phyloP scores from a whole-genome alignment of 2,888 invertebrate genomes.

The Harmothoe impar region DNA sequence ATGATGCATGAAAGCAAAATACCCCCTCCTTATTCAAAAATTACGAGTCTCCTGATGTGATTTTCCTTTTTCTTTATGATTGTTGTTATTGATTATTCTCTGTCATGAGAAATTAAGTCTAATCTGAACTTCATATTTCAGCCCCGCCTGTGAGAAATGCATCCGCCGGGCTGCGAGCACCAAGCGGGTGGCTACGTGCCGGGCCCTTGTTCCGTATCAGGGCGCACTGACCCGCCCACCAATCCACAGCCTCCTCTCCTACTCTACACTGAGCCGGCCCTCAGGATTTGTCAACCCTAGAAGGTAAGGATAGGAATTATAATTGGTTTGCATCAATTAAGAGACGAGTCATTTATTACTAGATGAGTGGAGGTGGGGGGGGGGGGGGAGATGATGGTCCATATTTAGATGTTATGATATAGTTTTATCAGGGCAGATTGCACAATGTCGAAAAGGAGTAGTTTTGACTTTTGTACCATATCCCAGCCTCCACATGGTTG shows the following conservation, averaged over 20 bases:
- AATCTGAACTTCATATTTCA: neutral
- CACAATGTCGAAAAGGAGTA: too few species aligned
- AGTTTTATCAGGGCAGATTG: too few species aligned
- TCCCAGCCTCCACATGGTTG: too few species aligned
- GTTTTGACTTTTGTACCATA: too few species aligned
- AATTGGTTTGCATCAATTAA: neutral
- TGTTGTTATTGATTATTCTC: neutral
- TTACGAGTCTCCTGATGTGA: too few species aligned
- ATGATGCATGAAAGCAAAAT: too few species aligned
- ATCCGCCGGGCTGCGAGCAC: neutral
- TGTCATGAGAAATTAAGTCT: neutral
- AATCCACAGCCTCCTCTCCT: neutral
- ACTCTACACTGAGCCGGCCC: constrained; percentile 17
- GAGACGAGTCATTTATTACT: too few species aligned
- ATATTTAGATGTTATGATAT: too few species aligned
- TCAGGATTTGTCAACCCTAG: neutral
- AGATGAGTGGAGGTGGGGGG: too few species aligned
- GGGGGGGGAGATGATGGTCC: too few species aligned
- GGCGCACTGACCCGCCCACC: neutral
- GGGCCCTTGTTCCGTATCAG: neutral
- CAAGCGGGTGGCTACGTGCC: neutral
- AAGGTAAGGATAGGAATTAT: neutral
- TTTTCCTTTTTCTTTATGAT: too few species aligned
- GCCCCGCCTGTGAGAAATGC: constrained; percentile 61
- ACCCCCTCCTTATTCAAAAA: too few species aligned